Evolutionary conservation across 2,797 vertebrate species (phyloP), one percentile per base, ranked within the genome.

Genomic region (Rachycentron canadum): DNA sequence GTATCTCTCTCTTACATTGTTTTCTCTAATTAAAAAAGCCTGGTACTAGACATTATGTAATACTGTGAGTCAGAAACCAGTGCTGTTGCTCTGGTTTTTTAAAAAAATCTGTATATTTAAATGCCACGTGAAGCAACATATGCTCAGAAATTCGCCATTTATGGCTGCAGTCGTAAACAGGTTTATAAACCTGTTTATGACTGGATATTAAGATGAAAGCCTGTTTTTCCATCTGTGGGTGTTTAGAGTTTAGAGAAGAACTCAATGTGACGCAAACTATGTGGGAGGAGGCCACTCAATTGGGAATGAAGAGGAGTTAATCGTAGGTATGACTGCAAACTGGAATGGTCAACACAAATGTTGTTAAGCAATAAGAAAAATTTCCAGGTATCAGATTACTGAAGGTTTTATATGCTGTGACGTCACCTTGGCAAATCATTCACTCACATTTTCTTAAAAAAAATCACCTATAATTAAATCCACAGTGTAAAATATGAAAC

Each of bases 161-260:
- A 69, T 66, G n/a, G n/a, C n/a, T n/a, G n/a, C n/a, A n/a, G n/a
- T n/a, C n/a, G n/a, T n/a, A n/a, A n/a, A n/a, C n/a, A n/a, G n/a
- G n/a, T n/a, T n/a, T n/a, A 47, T 56, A 34, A 67, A 76, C 3
- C 3, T 78, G 82, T 85, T 89, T 75, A 61, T 7, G 9, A 38
- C 34, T 59, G 36, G 5, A 49, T 25, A 56, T 16, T 19, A 32
- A 65, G 52, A 26, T 52, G 7, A 66, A 45, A 21, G 41, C 32
- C 68, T 32, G 10, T 5, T 3, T 55, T 34, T 78, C 19, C 38
- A 25, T 0, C 19, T 40, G 56, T 76, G 30, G 34, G 36, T 76
- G 80, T 72, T 76, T 56, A 76, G 14, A 47, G 62, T 81, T 90
- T 79, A 83, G 26, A 80, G 32, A 71, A 53, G 52, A 81, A 30